Evolutionary conservation across 1,140 invertebrate species (phyloP), one percentile per base, ranked within the genome.

Genomic region (Aphelenchoides avenae): DNA sequence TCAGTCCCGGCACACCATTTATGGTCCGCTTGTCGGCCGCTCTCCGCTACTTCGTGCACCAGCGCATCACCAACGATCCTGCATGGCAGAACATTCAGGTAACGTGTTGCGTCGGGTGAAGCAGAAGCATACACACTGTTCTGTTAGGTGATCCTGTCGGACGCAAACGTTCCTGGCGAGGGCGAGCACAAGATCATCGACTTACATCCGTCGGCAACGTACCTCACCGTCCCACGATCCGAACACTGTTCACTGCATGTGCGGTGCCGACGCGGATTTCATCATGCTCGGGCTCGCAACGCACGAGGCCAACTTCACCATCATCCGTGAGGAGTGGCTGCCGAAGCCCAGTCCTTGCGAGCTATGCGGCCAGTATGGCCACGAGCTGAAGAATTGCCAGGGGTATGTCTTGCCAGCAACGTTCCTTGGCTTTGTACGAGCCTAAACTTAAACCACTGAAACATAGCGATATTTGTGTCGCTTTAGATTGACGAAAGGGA

Each of bases 131-230:
- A n/a, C n/a, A n/a, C n/a, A n/a, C 11, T 9, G 22, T 60, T 1
- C 39, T 50, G 59, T 42, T 48, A 68, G 71, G 80, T 97, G 0
- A 92, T 98, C 67, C 81, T 98, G 13, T 97, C 92, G 9, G 94
- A 98, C 82, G 93, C 95, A 1, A 98, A 94, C 83, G 91, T 93
- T 6, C 93, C 93, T 11, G 93, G 93, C 18, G 93, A 98, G 82
- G 93, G 93, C 20, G 93, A 98, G 80, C 93, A 98, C 75, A 98
- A 97, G 81, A 97, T 98, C 66, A 97, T 97, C 92, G 92, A 98
- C 80, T n/a, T 98, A 86, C 78, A 94, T 98, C 64, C 82, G 94
- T n/a, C 86, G 85, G 70, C 93, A 97, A 80, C 49, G 64, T 11
- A 85, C 87, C 20, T 89, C 92, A 79, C 89, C 90, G 0, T 86